These are phyloP conservation scores for Strongylocentrotus purpuratus DNA, from an alignment of 35 echinoderm and acorn worm species.

Conservation along the genomic window DNA sequence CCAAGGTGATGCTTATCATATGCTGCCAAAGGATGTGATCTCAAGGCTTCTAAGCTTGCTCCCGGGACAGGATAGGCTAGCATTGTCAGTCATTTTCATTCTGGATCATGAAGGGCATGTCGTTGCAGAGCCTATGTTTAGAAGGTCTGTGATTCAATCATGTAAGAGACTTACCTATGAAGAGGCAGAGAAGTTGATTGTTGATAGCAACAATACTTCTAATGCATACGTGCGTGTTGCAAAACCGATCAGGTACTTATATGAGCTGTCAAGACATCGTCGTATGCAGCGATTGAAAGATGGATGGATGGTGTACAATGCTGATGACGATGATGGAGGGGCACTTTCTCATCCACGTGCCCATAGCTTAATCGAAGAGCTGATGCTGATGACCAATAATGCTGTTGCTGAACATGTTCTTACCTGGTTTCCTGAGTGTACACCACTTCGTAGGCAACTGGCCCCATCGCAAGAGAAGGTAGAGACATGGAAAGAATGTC, in stretches of 20 bases:
- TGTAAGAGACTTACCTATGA: conserved; percentile 63
- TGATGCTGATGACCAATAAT: conserved; percentile 78
- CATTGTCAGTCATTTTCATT: conserved; percentile 75
- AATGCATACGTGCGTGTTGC: background rate
- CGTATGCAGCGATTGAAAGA: conserved; percentile 49
- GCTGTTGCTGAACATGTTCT: conserved; percentile 70
- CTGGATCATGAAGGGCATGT: conserved; percentile 61
- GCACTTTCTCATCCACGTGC: conserved; percentile 55
- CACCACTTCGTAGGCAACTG: conserved; percentile 74
- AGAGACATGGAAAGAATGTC: conserved; percentile 55
- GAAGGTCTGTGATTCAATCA: conserved; percentile 71
- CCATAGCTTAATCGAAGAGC: conserved; percentile 72
- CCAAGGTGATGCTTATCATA: conserved; percentile 64
- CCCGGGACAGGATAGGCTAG: conserved; percentile 56
- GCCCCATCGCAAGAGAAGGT: conserved; percentile 59
- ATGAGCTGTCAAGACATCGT: conserved; percentile 55
- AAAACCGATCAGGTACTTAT: conserved; percentile 38
- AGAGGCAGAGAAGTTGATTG: conserved; percentile 70
- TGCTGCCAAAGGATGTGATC: conserved; percentile 81
- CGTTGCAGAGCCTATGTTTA: conserved; percentile 42
- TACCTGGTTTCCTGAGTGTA: conserved; percentile 53
- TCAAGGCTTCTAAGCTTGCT: conserved; percentile 69
- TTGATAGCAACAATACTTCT: background rate
- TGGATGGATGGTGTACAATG: conserved; percentile 49
- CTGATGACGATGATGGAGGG: conserved; percentile 57